Evolutionary conservation across 1,140 invertebrate genomes (phyloP), one percentile per base, ranked within the genome.

Genomic region (Procambarus virginalis): DNA sequence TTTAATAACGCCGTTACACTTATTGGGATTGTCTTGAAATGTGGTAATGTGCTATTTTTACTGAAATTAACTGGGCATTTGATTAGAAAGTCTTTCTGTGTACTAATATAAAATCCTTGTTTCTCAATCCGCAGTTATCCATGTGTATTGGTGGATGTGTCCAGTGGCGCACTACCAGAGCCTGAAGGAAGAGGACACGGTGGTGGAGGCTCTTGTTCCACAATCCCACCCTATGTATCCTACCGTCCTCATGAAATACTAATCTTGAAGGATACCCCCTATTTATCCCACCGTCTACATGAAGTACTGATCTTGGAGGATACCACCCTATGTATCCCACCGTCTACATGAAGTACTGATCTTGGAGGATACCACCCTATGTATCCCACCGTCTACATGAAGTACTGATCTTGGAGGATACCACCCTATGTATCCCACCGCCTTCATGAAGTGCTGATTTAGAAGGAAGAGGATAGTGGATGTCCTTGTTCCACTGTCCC

Each of bases 101-200:
- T 8, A 20, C 20, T 2, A 45, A 12, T 12, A n/a, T 68, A n/a
- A 20, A n/a, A 45, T 8, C 75, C 10, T 45, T 3, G 2, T 22
- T 9, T 46, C n/a, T 55, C 49, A 81, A 1, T 34, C 14, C 9
- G 58, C 80, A 92, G 91, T 92, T 46, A 80, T 91, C 8, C 91
- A 92, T 79, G 91, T 92, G 79, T 92, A 92, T 80, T 92, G 91
- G 91, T 92, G 91, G 91, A 84, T 92, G 91, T 92, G 91, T 70
- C 91, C 91, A 46, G 64, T 92, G 68, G 91, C 91, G n/a, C 89
- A 88, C 22, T 92, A 88, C 89, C 91, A 92, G 68, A 88, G 34
- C 34, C 79, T 92, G 89, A 89, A 81, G 68, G 80, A 89, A 34
- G 87, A 89, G 55, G 85, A 81, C 14, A 92, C 91, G 3, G 34